A percentile compares a stretch with the other conserved stretches of the same genome.
phyloP scores from a whole-genome alignment of 2,113 vertebrate genomes.

The Toxostoma redivivum region DNA sequence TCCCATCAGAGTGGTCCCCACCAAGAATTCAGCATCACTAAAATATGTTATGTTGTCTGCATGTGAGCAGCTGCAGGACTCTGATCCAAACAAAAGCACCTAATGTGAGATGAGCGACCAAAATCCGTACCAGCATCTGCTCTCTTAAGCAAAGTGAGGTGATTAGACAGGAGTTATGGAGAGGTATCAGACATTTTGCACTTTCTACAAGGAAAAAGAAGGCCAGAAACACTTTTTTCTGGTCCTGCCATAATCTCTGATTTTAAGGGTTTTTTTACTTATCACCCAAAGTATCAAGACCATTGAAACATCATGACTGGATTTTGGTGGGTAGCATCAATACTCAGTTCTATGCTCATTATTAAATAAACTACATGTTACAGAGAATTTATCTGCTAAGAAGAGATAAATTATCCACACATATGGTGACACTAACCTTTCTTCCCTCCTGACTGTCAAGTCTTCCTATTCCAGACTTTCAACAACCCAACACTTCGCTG shows the following conservation, averaged over 20 bases:
- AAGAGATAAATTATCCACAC: neutral
- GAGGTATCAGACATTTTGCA: neutral
- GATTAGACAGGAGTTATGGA: neutral
- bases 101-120: neutral
- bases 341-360: neutral
- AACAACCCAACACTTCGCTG: neutral
- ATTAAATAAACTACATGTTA: neutral
- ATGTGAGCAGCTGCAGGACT: neutral
- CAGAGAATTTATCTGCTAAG: neutral
- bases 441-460: neutral
- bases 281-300: neutral
- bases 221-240: neutral
- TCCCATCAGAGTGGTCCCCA: neutral
- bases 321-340: neutral
- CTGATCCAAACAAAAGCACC: neutral
- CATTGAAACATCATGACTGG: neutral
- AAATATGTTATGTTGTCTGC: neutral
- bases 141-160: neutral
- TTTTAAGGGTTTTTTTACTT: neutral
- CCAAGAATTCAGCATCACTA: neutral
- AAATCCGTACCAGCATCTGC: neutral
- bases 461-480: neutral
- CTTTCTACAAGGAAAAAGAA: neutral
- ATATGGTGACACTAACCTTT: neutral
- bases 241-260: neutral